Base-by-base conservation (phyloP, 2,797 vertebrate genomes). In the Poecilia picta region DNA sequence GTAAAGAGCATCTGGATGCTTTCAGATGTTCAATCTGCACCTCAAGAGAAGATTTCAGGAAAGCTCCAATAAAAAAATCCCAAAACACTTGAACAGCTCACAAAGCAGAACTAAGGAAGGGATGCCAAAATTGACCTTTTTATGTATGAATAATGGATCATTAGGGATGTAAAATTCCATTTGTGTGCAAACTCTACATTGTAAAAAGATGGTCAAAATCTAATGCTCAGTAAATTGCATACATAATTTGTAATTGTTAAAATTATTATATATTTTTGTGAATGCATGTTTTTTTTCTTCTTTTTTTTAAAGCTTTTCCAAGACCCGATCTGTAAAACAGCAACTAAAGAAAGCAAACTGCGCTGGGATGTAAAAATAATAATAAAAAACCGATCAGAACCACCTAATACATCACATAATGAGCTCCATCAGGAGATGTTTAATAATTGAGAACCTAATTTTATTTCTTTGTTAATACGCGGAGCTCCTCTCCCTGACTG, bases 361-460 rank as follows among this genome's bases (percentile, higher is more conserved):
- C 45, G 57, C 45, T 6, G 71, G 43, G 72, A 11, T 28, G 66
- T 43, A 53, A 46, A 46, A 46, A 46, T 1, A 15, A 47, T 0
- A 47, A 47, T 41, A 2, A 28, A 13, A 28, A 90, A 91, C 74
- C 81, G 85, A 85, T 72, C 73, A 55, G 72, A 68, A 46, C 25
- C 71, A 6, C 13, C 76, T 76, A 79, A 51, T 89, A 8, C 41
- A 83, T 83, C 86, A 80, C 2, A 41, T 85, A 62, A 39, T 64
- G 31, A 77, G 80, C 51, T 64, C 81, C 66, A 84, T 83, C 76
- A 81, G 83, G 76, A 83, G 73, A 78, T 66, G 72, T 68, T 94
- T 39, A 91, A 95, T 94, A 84, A 94, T 94, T 92, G 49, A 94
- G 45, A 73, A 82, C 28, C 66, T 77, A 43, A 85, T 93, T 85